Conservation (phyloP, 2,113 vertebrate genomes). For the Leucosticte australis region DNA sequence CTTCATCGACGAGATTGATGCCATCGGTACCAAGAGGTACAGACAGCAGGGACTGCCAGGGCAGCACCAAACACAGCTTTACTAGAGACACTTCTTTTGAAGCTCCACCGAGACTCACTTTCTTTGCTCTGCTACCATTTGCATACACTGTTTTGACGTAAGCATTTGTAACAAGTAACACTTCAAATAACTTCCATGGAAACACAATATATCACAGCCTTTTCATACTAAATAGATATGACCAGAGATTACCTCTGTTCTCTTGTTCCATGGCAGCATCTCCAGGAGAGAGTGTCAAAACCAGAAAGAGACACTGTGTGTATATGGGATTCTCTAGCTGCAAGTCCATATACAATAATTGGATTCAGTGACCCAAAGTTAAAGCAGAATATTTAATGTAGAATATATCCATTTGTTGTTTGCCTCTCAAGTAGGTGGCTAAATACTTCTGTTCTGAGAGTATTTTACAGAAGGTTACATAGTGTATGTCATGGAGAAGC, state of each 20-base stretch:
- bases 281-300: background rate
- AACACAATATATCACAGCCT: background rate
- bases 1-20: conserved; percentile 97
- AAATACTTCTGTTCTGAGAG: background rate
- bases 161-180: background rate
- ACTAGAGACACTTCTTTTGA: background rate
- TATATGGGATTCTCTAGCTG: background rate
- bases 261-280: background rate
- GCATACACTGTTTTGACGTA: background rate
- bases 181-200: background rate
- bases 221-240: background rate
- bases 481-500: background rate
- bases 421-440: background rate
- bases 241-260: background rate
- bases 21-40: conserved; percentile 97
- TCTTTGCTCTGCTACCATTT: background rate
- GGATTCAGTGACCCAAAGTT: background rate
- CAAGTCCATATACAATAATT: background rate
- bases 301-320: background rate
- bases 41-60: background rate
- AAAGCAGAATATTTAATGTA: background rate
- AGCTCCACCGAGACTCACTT: rapidly evolving
- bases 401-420: background rate
- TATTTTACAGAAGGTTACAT: background rate
- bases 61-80: rapidly evolving